Evolutionary conservation across 2,113 vertebrate genomes (phyloP), one percentile per base, ranked within the genome.

Genomic region (Alectura lathami): DNA sequence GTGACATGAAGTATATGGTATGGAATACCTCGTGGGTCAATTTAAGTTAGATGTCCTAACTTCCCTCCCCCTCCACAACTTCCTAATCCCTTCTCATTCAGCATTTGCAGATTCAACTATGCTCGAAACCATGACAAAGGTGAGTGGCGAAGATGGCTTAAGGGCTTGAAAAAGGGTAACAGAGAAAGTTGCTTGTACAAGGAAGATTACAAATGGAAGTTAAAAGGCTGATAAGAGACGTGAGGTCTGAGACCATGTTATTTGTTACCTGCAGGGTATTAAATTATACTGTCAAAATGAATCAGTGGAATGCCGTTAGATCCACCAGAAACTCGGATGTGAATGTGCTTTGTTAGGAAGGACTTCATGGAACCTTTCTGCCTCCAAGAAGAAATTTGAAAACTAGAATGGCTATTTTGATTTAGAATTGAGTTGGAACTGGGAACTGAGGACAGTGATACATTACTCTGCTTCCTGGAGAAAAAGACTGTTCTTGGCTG

Each of bases 161-260:
- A 45, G 50, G 15, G 5, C 38, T 81, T 91, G 42, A 70, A 67
- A 77, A 86, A 63, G 38, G 6, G 10, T 63, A 75, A 20, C 23
- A 38, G 36, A 81, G 16, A 77, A 62, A 75, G 38, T 54, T 66
- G 11, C 0, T 0, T 0, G 0, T 57, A 63, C 6, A 10, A 57
- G 45, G 56, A 74, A 57, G 23, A 48, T 21, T 0, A 0, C 23
- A 87, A 42, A 4, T 56, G 23, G 38, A 81, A 86, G 69, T 36
- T 48, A 59, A 91, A 81, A 11, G 12, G 42, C 2, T 0, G 2
- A 20, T 86, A 54, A 51, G n/a, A 68, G 47, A 88, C 70, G 8
- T 47, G 38, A 69, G 34, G 29, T 40, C 11, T 50, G 40, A 42
- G 17, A 47, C 47, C 6, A 8, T 38, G 8, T 50, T 73, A 30